These are phyloP conservation scores for Tribolium madens DNA, from an alignment of 1,140 invertebrate genomes.

Conservation along the genomic window DNA sequence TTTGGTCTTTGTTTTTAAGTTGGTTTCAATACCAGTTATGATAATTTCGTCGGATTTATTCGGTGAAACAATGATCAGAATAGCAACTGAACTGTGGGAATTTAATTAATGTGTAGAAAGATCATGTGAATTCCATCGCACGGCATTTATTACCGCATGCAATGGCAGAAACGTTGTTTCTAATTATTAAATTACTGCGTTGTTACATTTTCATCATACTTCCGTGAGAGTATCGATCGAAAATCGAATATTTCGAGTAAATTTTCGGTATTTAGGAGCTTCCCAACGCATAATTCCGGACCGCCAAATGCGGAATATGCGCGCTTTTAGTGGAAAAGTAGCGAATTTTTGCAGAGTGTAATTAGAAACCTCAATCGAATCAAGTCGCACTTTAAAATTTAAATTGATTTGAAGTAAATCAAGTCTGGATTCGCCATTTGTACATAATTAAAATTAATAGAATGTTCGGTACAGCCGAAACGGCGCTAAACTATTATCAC, in stretches of 20 bases:
- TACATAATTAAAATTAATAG: conserved; percentile 35
- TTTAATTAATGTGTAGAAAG: conserved; percentile 20
- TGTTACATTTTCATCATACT: conserved; percentile 2
- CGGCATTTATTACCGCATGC: conserved; percentile 12
- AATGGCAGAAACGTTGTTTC: conserved; percentile 4
- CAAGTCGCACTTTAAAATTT: conserved; percentile 26
- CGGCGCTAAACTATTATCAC: conserved; percentile 34
- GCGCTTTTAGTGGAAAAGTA: neutral
- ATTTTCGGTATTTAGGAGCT: neutral
- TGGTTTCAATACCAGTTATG: neutral
- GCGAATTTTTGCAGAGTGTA: neutral
- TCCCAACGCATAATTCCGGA: no score
- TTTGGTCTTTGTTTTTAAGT: no score
- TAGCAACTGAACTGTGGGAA: neutral
- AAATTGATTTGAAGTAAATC: conserved; percentile 15
- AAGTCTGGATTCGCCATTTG: conserved; percentile 13
- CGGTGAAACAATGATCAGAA: neutral
- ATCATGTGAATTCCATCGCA: conserved; percentile 12
- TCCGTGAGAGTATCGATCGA: neutral
- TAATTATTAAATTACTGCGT: neutral
- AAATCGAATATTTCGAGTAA: neutral
- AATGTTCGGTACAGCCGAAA: conserved; percentile 10
- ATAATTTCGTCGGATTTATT: neutral
- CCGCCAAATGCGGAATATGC: neutral
- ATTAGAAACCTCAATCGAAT: conserved; percentile 15